Evolutionary conservation across 2,113 vertebrate genomes (phyloP).

Genomic region (Gallinago paraguaiae): DNA sequence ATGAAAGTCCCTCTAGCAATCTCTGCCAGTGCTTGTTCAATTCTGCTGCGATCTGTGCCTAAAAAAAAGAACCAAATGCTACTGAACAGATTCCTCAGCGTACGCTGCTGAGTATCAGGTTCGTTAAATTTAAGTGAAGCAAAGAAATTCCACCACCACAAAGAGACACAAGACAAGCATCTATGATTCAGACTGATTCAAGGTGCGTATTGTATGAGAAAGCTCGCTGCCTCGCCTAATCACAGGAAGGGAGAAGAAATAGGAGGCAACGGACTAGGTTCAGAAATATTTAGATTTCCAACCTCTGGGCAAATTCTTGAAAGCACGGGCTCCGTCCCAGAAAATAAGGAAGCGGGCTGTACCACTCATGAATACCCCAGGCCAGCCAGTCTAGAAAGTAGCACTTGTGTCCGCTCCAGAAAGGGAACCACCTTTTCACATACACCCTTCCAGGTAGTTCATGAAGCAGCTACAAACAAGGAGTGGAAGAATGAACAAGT

Average conservation of each 20-base stretch:
- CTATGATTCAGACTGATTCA: not conserved
- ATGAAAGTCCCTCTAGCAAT: conserved; percentile 88
- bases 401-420: not conserved
- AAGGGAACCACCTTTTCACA: conserved; percentile 8
- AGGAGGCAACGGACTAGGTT: not conserved
- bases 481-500: not conserved
- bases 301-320: not conserved
- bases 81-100: not conserved
- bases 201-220: not conserved
- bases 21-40: conserved; percentile 88
- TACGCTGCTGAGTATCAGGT: not conserved
- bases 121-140: not conserved
- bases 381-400: conserved; percentile 12
- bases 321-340: not conserved
- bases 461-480: conserved; percentile 1
- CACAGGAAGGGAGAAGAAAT: not conserved
- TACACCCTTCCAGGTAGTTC: not conserved
- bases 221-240: not conserved
- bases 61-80: conserved; percentile 27
- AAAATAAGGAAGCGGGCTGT: not conserved
- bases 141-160: conserved; percentile 3
- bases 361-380: not conserved
- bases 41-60: conserved; percentile 91
- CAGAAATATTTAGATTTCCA: conserved; percentile 12
- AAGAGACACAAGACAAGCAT: not conserved